Evolutionary conservation across 1,140 invertebrate species (phyloP).

Genomic region (Dreissena polymorpha): DNA sequence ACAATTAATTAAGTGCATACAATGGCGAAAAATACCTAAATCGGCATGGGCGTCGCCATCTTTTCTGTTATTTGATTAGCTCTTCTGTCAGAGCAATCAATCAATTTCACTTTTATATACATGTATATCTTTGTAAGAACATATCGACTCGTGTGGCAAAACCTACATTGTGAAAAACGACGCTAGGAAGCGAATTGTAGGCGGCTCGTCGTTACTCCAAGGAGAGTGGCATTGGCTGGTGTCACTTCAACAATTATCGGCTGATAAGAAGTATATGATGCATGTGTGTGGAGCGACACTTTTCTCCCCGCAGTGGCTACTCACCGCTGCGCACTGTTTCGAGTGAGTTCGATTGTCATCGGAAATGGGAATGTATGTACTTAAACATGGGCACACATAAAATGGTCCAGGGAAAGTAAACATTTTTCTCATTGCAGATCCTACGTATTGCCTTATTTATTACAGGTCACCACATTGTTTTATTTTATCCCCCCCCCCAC

Average conservation of each 20-base stretch:
- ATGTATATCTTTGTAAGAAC: too few species aligned
- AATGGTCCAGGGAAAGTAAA: background rate
- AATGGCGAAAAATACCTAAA: too few species aligned
- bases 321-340: too few species aligned
- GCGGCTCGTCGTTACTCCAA: slow-evolving; percentile 52
- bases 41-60: too few species aligned
- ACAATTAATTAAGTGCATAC: too few species aligned
- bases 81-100: too few species aligned
- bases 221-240: slow-evolving; percentile 75
- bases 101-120: too few species aligned
- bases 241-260: slow-evolving; percentile 56
- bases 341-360: slow-evolving; percentile 57
- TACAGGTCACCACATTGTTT: background rate
- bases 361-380: background rate
- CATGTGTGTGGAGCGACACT: slow-evolving; percentile 79
- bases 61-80: too few species aligned
- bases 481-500: too few species aligned
- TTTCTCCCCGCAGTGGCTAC: slow-evolving; percentile 76
- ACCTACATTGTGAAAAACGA: slow-evolving; percentile 5
- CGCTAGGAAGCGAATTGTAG: slow-evolving; percentile 66
- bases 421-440: background rate
- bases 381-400: background rate
- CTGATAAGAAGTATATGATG: slow-evolving; percentile 52
- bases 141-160: slow-evolving; percentile 11
- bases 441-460: background rate